Base-by-base conservation (phyloP, 2,888 invertebrate species). In the Epistrophella euchroma region DNA sequence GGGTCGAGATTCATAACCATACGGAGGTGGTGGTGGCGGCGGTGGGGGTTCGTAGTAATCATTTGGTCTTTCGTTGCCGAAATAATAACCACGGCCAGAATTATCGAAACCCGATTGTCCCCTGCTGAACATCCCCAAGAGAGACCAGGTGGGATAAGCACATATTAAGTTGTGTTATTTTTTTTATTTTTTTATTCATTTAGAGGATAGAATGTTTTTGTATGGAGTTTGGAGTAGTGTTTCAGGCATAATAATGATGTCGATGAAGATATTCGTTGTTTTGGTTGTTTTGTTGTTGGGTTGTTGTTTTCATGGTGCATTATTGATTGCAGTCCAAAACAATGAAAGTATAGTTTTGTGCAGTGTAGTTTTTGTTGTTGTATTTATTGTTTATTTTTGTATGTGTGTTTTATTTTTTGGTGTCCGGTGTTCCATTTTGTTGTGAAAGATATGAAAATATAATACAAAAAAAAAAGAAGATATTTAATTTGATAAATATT, bases 91-190 rank as follows among this genome's bases (percentile, higher is more conserved):
- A 60, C 94, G 91, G 25, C 95, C 95, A 43, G 94, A 93, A 47
- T 93, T 94, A 90, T 95, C 95, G 93, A 94, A 95, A 9, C 95
- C 95, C 1, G 95, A 93, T 88, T 94, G 94, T 2, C 95, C 95
- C 56, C 95, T 94, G 86, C 52, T 58, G 22, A 10, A n/a, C n/a
- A 37, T 19, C 13, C n/a, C 50, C 56, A 19, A 43, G 19, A 10
- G 40, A 66, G 19, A 43, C 9, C 47, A 40, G 32, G 19, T 17
- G 17, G 35, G 13, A n/a, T 25, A 28, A 25, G 32, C 13, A 56
- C 32, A 43, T n/a, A n/a, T n/a, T n/a, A 35, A 58, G 43, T 32
- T 19, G 45, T 22, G 19, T 35, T 73, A 3, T 45, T 47, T 32
- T 35, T 40, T 47, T 22, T n/a, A 15, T 68, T 60, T 19, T 55